Base-by-base conservation (phyloP, 1,140 invertebrate genomes). In the Drosophila teissieri region DNA sequence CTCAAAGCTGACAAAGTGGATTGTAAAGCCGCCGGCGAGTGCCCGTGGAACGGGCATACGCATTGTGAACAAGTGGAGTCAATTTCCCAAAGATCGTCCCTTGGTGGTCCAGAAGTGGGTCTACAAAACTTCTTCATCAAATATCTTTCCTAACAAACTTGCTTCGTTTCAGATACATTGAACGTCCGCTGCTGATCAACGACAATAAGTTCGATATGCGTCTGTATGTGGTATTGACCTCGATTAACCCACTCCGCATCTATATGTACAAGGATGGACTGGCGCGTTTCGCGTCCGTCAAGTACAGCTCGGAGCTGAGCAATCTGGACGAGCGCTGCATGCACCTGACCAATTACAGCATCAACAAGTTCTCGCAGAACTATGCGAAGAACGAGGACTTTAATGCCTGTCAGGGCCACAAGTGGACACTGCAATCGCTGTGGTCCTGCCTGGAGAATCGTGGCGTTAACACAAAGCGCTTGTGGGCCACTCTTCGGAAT, bases 281-380 rank as follows among this genome's bases (percentile, higher is more conserved):
- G 15, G 98, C 98, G 0, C 94, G 98, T 73, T 99, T 98, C 92
- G 97, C 97, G 5, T 97, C 96, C 94, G 96, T 96, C 3, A 97
- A 97, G 91, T 98, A 98, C 92, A 97, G 95, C 73, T 95, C 96
- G 54, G 96, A 97, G 84, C 92, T 95, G 39, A 95, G 95, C 65
- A 96, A 95, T 69, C 93, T 98, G 54, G 95, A 95, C 89, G 97
- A 99, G 92, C 94, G 97, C 48, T 99, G 96, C 92, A 99, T 99
- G 97, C 98, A 99, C 94, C 94, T 99, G 70, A 99, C 99, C 27
- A 99, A 99, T 93, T 99, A 99, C 93, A 98, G 97, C 80, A 97
- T 99, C 73, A 99, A 99, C 93, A 99, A 98, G 93, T 94, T 96
- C 53, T 97, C 96, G 51, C 95, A 96, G 65, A 95, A 95, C 34